Conservation (phyloP, 2,888 invertebrate genomes). For the Neoitamus cyanurus region DNA sequence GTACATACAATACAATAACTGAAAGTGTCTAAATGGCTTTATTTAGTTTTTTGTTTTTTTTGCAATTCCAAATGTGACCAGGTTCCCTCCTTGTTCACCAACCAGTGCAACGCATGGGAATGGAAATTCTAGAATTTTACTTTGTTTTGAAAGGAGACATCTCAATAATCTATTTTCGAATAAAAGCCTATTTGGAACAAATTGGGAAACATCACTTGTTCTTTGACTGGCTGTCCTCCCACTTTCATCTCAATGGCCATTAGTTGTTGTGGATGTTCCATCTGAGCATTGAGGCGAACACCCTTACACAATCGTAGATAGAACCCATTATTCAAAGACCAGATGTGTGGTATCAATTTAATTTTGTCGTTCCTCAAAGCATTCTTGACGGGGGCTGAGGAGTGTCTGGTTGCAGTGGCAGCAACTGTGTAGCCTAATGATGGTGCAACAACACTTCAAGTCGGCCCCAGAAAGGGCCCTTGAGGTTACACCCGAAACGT, state of each 20-base stretch:
- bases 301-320: background rate
- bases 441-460: background rate
- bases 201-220: background rate
- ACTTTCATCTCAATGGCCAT: background rate
- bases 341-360: conserved; percentile 1
- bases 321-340: background rate
- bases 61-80: too few species aligned
- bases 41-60: too few species aligned
- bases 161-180: background rate
- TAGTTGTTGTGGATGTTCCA: background rate
- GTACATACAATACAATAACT: too few species aligned
- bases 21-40: too few species aligned
- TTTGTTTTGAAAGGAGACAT: background rate
- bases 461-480: background rate
- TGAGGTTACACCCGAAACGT: background rate
- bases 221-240: background rate
- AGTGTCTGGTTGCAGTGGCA: background rate
- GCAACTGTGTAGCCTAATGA: background rate
- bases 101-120: background rate
- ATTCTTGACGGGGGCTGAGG: background rate
- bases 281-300: background rate
- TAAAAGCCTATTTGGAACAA: background rate
- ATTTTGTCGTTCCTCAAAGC: background rate
- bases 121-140: too few species aligned
- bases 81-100: too few species aligned